Conservation (phyloP, 2,888 invertebrate species). For the Drosophila gaucha region DNA sequence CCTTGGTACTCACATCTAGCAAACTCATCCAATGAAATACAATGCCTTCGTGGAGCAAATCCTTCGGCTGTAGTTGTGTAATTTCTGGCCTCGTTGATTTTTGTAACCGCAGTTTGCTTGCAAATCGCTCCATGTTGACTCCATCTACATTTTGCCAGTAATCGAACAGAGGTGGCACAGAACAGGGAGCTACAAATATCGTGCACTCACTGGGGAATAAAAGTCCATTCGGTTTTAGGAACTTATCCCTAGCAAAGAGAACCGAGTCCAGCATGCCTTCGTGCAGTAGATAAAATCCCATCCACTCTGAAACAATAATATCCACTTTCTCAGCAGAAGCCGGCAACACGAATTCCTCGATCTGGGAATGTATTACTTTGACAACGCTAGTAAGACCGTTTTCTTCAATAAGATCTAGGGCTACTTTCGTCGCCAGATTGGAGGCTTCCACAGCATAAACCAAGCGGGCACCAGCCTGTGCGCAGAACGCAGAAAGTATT, state of each 20-base stretch:
- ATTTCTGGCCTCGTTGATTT: constrained; percentile 89
- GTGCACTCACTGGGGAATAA: constrained; percentile 91
- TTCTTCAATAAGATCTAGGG: constrained; percentile 88
- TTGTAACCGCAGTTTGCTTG: constrained; percentile 87
- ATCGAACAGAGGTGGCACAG: constrained; percentile 87
- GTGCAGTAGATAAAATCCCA: constrained; percentile 98
- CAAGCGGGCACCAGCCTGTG: constrained; percentile 93
- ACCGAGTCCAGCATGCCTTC: constrained; percentile 98
- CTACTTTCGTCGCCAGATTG: constrained; percentile 87
- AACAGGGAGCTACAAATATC: constrained; percentile 85
- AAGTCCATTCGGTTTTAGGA: constrained; percentile 89
- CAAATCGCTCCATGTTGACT: constrained; percentile 90
- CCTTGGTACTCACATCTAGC: constrained; percentile 86
- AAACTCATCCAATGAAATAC: constrained; percentile 89
- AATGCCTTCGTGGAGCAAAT: constrained; percentile 88
- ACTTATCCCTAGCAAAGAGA: constrained; percentile 91
- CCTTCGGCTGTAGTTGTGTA: constrained; percentile 85
- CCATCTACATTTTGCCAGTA: constrained; percentile 93
- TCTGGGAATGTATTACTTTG: constrained; percentile 85
- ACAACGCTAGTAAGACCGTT: constrained; percentile 89
- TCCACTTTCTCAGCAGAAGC: constrained; percentile 89
- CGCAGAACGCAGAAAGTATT: constrained; percentile 95
- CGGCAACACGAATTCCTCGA: constrained; percentile 88
- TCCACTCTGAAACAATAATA: constrained; percentile 98
- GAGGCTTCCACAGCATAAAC: constrained; percentile 95